These are phyloP conservation scores for Idris sp. DNA, from an alignment of 1,140 invertebrate genomes.

Conservation along the genomic window DNA sequence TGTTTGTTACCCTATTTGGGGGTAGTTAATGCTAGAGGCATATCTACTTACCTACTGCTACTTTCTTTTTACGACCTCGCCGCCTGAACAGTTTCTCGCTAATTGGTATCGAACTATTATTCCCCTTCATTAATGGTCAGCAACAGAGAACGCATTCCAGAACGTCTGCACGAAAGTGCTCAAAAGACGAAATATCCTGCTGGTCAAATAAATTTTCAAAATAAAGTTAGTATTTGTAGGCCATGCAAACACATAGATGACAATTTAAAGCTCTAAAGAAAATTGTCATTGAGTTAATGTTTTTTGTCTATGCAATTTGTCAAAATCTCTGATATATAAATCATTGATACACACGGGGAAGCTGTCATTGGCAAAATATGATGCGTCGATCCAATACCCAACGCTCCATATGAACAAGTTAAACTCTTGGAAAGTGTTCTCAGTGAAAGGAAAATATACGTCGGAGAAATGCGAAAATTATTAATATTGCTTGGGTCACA, in stretches of 20 bases:
- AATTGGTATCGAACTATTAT: constrained; percentile 79
- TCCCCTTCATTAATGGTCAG: constrained; percentile 65
- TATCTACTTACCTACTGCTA: constrained; percentile 76
- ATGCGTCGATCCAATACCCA: constrained; percentile 13
- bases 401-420: constrained; percentile 50
- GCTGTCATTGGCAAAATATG: constrained; percentile 30
- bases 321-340: constrained; percentile 8
- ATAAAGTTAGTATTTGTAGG: too few species aligned
- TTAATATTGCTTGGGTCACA: constrained; percentile 77
- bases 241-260: too few species aligned
- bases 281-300: too few species aligned
- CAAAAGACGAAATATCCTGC: constrained; percentile 7
- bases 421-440: constrained; percentile 55
- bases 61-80: constrained; percentile 76
- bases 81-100: constrained; percentile 72
- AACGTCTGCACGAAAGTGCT: constrained; percentile 55
- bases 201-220: too few species aligned
- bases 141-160: constrained; percentile 22
- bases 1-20: constrained; percentile 67
- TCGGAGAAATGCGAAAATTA: constrained; percentile 78
- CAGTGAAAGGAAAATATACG: constrained; percentile 68
- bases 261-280: too few species aligned
- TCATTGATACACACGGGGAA: constrained; percentile 9
- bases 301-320: not conserved
- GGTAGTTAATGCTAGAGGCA: constrained; percentile 75